Evolutionary conservation across 2,888 invertebrate species (phyloP), one percentile per base, ranked within the genome.

Genomic region (Sesamia inferens): DNA sequence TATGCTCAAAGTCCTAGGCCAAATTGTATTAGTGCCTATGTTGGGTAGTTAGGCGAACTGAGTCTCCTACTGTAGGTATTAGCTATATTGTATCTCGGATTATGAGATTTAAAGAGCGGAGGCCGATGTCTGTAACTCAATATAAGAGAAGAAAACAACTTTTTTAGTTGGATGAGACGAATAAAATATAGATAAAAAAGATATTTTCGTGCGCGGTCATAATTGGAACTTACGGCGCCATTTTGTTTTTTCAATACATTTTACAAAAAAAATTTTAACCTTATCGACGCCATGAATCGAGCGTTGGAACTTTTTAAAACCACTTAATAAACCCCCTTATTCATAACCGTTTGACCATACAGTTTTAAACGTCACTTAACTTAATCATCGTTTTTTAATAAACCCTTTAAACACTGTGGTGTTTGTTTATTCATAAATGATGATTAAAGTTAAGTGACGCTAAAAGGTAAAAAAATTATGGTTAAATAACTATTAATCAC

Each of bases 21-120:
- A 87, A 87, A 85, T 84, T 79, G 77, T 76, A 82, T 84, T 74
- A 86, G 85, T 87, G 87, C 86, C 87, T 85, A 80, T 77, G 69
- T 83, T 48, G 69, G 63, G 5, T 79, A 81, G 77, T 76, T 83
- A 84, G 87, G 81, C 76, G 87, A 83, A 82, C 86, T 85, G 81
- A 87, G 74, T 83, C 79, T 80, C 70, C 81, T 76, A 74, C 74
- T 65, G 68, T 84, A 86, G 78, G 22, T 76, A 42, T 73, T 82
- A 86, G 85, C 66, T 85, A 81, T 74, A 84, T 82, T 76, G 64
- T 83, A 78, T 63, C 69, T 79, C 68, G 22, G n/a, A 51, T 67
- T 70, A 58, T 73, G 54, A 59, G 61, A 42, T 71, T 71, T 24
- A 51, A 47, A 39, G 55, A 57, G 70, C 70, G 31, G 76, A 57